Evolutionary conservation across 2,888 invertebrate species (phyloP).

Genomic region (Alloscopus bannaensis): DNA sequence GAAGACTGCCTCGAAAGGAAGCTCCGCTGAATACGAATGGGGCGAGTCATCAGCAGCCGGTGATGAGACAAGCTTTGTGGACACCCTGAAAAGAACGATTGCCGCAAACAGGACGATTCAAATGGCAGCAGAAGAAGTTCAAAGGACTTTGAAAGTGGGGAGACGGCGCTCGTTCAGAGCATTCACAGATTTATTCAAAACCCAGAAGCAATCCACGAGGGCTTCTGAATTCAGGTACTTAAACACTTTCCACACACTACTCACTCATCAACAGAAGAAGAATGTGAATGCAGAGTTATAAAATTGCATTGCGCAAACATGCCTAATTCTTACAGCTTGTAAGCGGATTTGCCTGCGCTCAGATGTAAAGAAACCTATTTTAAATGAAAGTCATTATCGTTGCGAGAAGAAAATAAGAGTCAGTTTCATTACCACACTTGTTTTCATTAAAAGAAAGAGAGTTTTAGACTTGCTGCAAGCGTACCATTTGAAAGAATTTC

Average conservation of each 20-base stretch:
- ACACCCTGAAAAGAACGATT: conserved; percentile 15
- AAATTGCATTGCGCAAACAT: no score
- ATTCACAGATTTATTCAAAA: conserved; percentile 43
- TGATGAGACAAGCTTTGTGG: conserved; percentile 9
- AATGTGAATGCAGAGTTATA: no score
- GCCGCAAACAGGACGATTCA: conserved; percentile 16
- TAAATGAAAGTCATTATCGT: conserved; percentile 20
- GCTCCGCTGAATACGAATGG: conserved; percentile 10
- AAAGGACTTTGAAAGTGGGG: conserved; percentile 16
- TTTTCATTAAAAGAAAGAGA: no score
- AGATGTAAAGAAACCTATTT: no score
- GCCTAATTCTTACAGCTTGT: no score
- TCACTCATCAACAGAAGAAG: no score
- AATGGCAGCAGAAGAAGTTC: conserved; percentile 46
- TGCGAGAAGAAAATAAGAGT: no score
- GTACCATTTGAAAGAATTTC: no score
- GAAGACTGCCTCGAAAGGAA: conserved; percentile 42
- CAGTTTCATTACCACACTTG: conserved; percentile 6
- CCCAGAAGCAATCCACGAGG: background rate
- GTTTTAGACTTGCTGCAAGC: no score
- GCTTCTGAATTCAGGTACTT: conserved; percentile 44
- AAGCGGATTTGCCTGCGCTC: no score
- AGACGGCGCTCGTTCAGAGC: conserved; percentile 29
- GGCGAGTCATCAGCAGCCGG: background rate
- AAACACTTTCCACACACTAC: no score